A percentile compares a stretch with the other conserved stretches of the same genome.
Evolutionary conservation across 2,113 vertebrate genomes (phyloP).

Genomic region (Pteropus alecto): DNA sequence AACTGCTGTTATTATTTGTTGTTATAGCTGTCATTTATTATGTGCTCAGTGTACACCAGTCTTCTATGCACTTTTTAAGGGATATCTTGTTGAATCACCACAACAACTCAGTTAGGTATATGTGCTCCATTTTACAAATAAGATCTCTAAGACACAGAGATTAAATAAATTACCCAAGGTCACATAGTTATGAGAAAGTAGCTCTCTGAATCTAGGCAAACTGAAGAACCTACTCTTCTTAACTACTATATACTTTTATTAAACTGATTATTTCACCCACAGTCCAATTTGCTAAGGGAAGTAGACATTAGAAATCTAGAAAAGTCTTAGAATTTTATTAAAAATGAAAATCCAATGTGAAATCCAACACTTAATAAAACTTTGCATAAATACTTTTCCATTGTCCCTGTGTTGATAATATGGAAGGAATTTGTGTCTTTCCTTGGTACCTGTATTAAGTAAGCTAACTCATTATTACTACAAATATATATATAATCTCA

Average conservation of each 20-base stretch:
- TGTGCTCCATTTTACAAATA: not conserved
- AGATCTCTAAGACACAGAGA: not conserved
- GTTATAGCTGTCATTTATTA: not conserved
- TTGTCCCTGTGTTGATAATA: not conserved
- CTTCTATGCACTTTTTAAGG: not conserved
- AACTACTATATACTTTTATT: not conserved
- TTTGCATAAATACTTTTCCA: not conserved
- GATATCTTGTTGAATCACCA: not conserved
- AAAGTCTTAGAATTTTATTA: not conserved
- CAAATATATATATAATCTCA: not conserved
- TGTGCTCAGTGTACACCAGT: not conserved
- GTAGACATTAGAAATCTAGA: not conserved
- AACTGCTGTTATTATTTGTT: not conserved
- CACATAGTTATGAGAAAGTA: not conserved
- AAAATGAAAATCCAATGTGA: not conserved
- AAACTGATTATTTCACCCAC: not conserved
- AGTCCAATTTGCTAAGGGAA: not conserved
- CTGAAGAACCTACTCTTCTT: not conserved
- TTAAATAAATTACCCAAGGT: not conserved
- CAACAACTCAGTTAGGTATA: not conserved
- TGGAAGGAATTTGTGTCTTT: not conserved
- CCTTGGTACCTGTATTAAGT: not conserved
- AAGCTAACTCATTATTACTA: not conserved
- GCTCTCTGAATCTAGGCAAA: not conserved
- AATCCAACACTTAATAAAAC: not conserved